Base-by-base conservation (phyloP, 2,888 invertebrate genomes). In the Limnephilus rhombicus region DNA sequence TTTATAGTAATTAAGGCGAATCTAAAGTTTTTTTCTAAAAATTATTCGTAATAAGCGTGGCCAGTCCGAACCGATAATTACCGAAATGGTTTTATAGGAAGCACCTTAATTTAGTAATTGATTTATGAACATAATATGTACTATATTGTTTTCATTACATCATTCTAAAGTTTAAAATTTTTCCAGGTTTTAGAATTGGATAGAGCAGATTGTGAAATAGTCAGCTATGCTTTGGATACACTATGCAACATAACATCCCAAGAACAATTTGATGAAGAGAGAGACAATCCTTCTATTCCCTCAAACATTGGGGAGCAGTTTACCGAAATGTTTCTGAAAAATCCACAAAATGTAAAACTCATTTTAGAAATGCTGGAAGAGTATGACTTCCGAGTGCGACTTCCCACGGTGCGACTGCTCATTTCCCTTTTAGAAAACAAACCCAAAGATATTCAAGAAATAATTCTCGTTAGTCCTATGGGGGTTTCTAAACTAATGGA, bases 401-500 rank as follows among this genome's bases (percentile, higher is more conserved):
- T 99, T 96, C 98, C 99, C 0, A 98, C 99, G 7, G 98, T 99
- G 15, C 98, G 98, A 94, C 96, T 99, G 13, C 95, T 99, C 18
- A 98, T 98, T 0, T 98, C 98, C n/a, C 96, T 99, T 80, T 96
- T 99, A 15, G 97, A 97, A 0, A 99, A 99, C 94, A 97, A 98
- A 95, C 97, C 98, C 0, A 98, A 98, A 95, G 98, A 98, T 93
- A 97, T 98, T 89, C 98, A 99, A 95, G 98, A 98, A 95, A 98
- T 98, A 29, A 97, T 98, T 90, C 96, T 99, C 91, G 97, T 98
- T 4, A 98, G 98, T 95, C 98, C 99, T n/a, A 98, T 99, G 98
- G 99, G 99, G 0, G 98, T 99, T 0, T 99, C 99, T 0, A 99
- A 99, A 96, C 96, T 99, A 94, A 99, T 99, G 98, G 99, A 99